Base-by-base conservation (phyloP, 2,888 invertebrate species). In the Byasa hedistus region DNA sequence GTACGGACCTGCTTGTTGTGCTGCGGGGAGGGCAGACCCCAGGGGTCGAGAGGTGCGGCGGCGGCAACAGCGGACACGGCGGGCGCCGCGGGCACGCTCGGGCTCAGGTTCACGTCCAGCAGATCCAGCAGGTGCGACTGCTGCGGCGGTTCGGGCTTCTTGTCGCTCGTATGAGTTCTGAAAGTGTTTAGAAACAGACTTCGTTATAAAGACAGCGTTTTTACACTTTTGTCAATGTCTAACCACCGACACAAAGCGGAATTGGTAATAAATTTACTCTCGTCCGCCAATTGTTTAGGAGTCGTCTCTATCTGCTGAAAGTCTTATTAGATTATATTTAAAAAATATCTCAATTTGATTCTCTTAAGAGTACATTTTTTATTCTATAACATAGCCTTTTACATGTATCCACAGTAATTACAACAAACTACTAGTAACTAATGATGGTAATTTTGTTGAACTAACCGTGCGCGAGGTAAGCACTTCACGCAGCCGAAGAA, bases 91-190 rank as follows among this genome's bases (percentile, higher is more conserved):
- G 92, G 92, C n/a, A 92, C 89, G 69, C 92, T 93, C 22, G 77
- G 69, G 8, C 95, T 94, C 77, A 97, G 92, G 83, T 94, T 95
- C 70, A 97, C 96, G 82, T 97, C 97, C 76, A 97, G 87, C 79
- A 97, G 90, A 89, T 97, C 97, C 69, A 97, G 92, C 86, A 97
- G 93, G 84, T 96, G 96, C 73, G 96, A 96, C 81, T 93, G 93
- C 71, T 89, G 92, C 68, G 79, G 76, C 57, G 71, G 68, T 62
- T 76, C 76, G 1, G 75, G 62, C 69, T 77, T 78, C 72, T 77
- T 77, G 61, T 73, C 77, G 17, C 69, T 65, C 1, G 69, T 73
- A 1, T 69, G 75, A 22, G 72, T 74, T 65, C 77, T 77, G 71
- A 10, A 66, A 66, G 4, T 58, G 32, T 32, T 32, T 32, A 32